These are phyloP conservation scores for Planococcus citri DNA, from an alignment of 1,140 invertebrate genomes.

Conservation along the genomic window DNA sequence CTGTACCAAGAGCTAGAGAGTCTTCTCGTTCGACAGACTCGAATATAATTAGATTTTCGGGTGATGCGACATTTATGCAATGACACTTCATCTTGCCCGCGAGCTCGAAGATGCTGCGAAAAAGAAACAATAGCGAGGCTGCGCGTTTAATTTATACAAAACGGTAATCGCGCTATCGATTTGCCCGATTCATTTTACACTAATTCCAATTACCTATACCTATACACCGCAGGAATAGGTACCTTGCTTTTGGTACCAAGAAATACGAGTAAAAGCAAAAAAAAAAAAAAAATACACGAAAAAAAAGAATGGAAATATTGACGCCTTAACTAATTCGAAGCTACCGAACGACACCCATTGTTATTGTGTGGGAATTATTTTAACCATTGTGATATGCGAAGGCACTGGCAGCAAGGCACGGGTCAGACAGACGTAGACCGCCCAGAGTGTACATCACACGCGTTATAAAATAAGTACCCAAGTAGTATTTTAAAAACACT, in stretches of 20 bases:
- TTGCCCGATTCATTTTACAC: too few relatives aligned
- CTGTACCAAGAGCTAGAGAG: too few relatives aligned
- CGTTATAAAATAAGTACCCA: neutral
- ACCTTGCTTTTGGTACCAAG: too few relatives aligned
- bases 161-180: too few relatives aligned
- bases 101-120: too few relatives aligned
- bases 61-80: neutral
- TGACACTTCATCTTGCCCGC: neutral
- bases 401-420: neutral
- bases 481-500: neutral
- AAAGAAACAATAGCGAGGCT: too few relatives aligned
- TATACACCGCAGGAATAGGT: too few relatives aligned
- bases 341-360: neutral
- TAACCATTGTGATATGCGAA: neutral
- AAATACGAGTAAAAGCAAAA: neutral
- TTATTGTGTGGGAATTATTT: neutral
- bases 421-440: slow-evolving; percentile 1
- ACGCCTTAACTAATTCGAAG: neutral
- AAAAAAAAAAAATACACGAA: neutral
- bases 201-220: too few relatives aligned
- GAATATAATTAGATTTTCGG: too few relatives aligned
- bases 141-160: too few relatives aligned
- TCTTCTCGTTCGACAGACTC: too few relatives aligned
- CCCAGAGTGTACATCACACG: slow-evolving; percentile 1
- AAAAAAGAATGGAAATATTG: neutral